Conservation (phyloP, 2,797 vertebrate genomes). For the Calcarius lapponicus region DNA sequence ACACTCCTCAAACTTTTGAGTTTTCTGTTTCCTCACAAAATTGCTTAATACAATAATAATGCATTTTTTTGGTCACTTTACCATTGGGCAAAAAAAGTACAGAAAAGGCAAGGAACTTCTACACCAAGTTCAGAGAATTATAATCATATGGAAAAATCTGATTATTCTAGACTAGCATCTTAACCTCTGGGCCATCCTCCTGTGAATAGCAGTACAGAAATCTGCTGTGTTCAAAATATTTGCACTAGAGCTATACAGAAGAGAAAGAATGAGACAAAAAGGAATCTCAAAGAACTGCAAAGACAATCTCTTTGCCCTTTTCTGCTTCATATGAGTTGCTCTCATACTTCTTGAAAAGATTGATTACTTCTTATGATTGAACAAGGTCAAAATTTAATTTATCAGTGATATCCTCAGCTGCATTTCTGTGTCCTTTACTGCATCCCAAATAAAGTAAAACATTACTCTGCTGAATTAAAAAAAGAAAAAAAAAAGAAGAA, state of each 20-base stretch:
- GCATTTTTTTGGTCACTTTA: neutral
- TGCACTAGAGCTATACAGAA: neutral
- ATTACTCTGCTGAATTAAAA: neutral
- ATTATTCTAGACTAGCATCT: neutral
- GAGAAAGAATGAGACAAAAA: neutral
- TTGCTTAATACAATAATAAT: neutral
- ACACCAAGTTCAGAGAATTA: neutral
- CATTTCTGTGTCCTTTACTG: neutral
- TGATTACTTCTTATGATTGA: neutral
- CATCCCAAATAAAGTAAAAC: neutral
- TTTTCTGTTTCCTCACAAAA: neutral
- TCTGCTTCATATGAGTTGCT: neutral
- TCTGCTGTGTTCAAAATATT: neutral
- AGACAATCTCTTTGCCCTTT: conserved; percentile 21
- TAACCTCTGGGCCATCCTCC: neutral
- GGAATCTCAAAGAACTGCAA: neutral
- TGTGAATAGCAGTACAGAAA: neutral
- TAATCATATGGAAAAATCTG: neutral
- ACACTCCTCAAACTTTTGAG: neutral
- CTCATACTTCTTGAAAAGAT: neutral
- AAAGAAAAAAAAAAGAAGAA: neutral
- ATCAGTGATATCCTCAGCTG: neutral
- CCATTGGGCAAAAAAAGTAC: neutral
- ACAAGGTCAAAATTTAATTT: conserved; percentile 2
- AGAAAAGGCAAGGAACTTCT: neutral